A percentile compares a stretch with the other conserved stretches of the same genome.
Conservation (phyloP, 2,888 invertebrate genomes). For the Plagodis pulveraria region DNA sequence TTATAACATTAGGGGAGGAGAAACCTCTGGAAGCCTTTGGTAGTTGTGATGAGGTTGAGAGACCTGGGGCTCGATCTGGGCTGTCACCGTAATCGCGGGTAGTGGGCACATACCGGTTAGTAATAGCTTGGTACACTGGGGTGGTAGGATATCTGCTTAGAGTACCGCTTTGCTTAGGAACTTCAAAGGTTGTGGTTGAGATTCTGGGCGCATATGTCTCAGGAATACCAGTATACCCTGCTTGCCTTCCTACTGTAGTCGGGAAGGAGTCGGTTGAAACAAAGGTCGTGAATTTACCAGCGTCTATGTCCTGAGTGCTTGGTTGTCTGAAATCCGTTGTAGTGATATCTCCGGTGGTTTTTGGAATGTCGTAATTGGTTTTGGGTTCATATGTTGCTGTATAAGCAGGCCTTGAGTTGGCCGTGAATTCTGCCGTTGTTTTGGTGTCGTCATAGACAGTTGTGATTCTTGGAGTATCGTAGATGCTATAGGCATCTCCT, state of each 20-base stretch:
- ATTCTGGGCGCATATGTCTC: slow-evolving; percentile 26
- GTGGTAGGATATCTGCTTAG: slow-evolving; percentile 34
- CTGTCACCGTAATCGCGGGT: slow-evolving; percentile 29
- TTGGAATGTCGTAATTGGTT: slow-evolving; percentile 26
- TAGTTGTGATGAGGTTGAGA: slow-evolving; percentile 31
- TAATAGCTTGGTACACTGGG: slow-evolving; percentile 31
- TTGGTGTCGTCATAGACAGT: slow-evolving; percentile 29
- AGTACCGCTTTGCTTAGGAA: slow-evolving; percentile 28
- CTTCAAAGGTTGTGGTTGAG: slow-evolving; percentile 30
- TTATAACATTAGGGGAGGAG: slow-evolving; percentile 38
- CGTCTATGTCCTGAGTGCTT: slow-evolving; percentile 27
- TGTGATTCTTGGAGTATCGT: slow-evolving; percentile 44
- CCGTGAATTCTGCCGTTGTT: slow-evolving; percentile 26
- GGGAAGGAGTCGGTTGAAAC: slow-evolving; percentile 27
- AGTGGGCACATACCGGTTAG: slow-evolving; percentile 34
- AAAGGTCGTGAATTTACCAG: slow-evolving; percentile 32
- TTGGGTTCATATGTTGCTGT: slow-evolving; percentile 31
- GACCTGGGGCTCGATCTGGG: slow-evolving; percentile 32
- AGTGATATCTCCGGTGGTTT: slow-evolving; percentile 26
- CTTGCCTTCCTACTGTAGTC: slow-evolving; percentile 27
- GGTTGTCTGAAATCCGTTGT: slow-evolving; percentile 19
- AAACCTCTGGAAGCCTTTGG: slow-evolving; percentile 29
- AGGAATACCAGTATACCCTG: slow-evolving; percentile 31
- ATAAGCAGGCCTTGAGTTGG: slow-evolving; percentile 26
- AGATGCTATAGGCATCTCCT: slow-evolving; percentile 45